Percentiles rank a stretch among this genome's conserved stretches.
Evolutionary conservation across 2,888 invertebrate species (phyloP).

Genomic region (Drosophila quinaria): DNA sequence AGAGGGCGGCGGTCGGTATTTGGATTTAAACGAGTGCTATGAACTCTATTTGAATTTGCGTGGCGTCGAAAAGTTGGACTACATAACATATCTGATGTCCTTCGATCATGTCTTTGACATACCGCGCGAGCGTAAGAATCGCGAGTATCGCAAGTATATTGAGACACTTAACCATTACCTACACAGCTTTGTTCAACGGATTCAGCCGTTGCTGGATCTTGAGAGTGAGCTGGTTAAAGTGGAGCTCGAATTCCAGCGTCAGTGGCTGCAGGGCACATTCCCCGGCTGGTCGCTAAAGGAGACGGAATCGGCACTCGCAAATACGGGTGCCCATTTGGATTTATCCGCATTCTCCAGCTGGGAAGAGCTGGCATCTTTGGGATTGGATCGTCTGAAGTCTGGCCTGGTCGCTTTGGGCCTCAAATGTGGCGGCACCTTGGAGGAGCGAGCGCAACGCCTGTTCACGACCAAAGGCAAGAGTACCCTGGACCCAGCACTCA

Average conservation of each 20-base stretch:
- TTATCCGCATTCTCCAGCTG: constrained; percentile 99
- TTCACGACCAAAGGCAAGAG: constrained; percentile 98
- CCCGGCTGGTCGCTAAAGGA: constrained; percentile 99
- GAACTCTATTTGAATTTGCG: constrained; percentile 98
- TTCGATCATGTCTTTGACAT: constrained; percentile 99
- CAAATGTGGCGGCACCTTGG: constrained; percentile 99
- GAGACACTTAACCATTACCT: constrained; percentile 94
- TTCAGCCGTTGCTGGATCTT: constrained; percentile 94
- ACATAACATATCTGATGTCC: constrained; percentile 96
- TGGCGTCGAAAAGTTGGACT: constrained; percentile 98
- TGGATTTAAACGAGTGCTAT: constrained; percentile 98
- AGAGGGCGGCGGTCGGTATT: constrained; percentile 99
- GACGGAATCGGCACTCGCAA: constrained; percentile 95
- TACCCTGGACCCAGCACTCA: constrained; percentile 95
- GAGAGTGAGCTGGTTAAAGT: constrained; percentile 92
- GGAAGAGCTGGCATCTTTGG: constrained; percentile 98
- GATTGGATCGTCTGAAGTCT: constrained; percentile 98
- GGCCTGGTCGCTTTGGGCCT: constrained; percentile 98
- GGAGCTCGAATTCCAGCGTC: constrained; percentile 92
- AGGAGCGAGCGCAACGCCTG: constrained; percentile 98
- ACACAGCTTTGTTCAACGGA: constrained; percentile 92
- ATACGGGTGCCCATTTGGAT: constrained; percentile 98
- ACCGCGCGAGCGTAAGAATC: constrained; percentile 95
- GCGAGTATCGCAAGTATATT: constrained; percentile 94
- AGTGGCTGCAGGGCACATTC: constrained; percentile 95